These are phyloP conservation scores for Pseudomyrmex gracilis DNA, from an alignment of 1,140 invertebrate species.

Conservation along the genomic window DNA sequence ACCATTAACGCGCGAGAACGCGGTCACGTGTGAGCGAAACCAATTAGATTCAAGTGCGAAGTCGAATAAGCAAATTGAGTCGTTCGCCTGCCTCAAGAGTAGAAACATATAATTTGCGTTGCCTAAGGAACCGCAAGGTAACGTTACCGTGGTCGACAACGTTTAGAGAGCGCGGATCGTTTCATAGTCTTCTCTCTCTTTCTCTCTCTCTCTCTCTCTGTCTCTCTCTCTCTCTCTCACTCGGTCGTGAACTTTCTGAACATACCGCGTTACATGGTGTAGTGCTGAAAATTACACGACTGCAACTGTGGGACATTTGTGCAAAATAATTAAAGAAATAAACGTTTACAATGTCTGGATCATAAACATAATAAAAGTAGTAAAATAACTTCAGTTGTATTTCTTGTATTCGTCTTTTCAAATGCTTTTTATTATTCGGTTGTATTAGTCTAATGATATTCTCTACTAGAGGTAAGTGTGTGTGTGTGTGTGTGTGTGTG, in stretches of 20 bases:
- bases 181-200: neutral
- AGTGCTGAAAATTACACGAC: constrained; percentile 36
- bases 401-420: neutral
- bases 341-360: neutral
- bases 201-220: no score
- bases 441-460: neutral
- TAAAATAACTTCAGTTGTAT: no score
- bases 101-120: constrained; percentile 54
- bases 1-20: constrained; percentile 28
- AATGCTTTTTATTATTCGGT: neutral
- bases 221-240: neutral
- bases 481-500: no score
- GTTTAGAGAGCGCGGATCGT: constrained; percentile 27
- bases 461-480: neutral
- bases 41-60: constrained; percentile 22
- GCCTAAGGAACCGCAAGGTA: constrained; percentile 29
- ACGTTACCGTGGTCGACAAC: constrained; percentile 36
- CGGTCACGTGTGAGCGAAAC: constrained; percentile 15
- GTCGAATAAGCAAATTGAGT: constrained; percentile 43
- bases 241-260: constrained; percentile 21
- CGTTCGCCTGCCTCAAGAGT: constrained; percentile 27
- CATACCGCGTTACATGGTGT: neutral
- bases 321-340: constrained; percentile 21
- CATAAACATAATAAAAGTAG: neutral
- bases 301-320: constrained; percentile 5